A percentile compares a stretch with the other conserved stretches of the same genome.
phyloP scores from a whole-genome alignment of 2,797 vertebrate species.

The Lophotriccus pileatus region DNA sequence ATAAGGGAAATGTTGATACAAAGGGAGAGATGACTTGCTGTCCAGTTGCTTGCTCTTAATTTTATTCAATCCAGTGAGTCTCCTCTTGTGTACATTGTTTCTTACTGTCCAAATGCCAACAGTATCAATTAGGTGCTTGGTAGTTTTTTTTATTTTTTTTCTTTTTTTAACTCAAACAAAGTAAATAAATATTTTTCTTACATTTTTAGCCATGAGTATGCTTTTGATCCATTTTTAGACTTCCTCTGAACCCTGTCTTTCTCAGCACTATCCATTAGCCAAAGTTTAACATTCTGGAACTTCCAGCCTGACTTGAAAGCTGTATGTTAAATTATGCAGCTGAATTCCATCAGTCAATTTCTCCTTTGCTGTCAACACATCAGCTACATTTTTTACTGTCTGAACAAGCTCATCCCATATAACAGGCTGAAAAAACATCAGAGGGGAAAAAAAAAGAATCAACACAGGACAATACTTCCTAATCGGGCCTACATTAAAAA shows the following conservation, averaged over 20 bases:
- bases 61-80: not conserved
- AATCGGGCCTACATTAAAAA: not conserved
- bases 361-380: conserved; percentile 74
- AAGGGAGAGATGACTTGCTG: not conserved
- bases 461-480: conserved; percentile 29
- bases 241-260: conserved; percentile 16
- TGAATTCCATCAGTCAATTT: conserved; percentile 74
- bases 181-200: not conserved
- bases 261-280: conserved; percentile 42
- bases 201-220: not conserved
- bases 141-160: too few relatives aligned
- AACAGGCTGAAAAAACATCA: conserved; percentile 50
- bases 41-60: not conserved
- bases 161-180: not conserved
- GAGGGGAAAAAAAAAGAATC: not conserved
- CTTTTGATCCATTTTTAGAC: conserved; percentile 55
- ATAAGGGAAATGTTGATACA: not conserved
- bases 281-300: conserved; percentile 67
- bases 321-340: conserved; percentile 69
- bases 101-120: not conserved
- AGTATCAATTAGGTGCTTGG: not conserved
- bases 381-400: conserved; percentile 68
- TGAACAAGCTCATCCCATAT: conserved; percentile 60
- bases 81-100: not conserved
- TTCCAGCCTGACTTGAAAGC: conserved; percentile 60